These are phyloP conservation scores for Sebastes itinus DNA, from an alignment of 2,797 vertebrate species.

Conservation along the genomic window DNA sequence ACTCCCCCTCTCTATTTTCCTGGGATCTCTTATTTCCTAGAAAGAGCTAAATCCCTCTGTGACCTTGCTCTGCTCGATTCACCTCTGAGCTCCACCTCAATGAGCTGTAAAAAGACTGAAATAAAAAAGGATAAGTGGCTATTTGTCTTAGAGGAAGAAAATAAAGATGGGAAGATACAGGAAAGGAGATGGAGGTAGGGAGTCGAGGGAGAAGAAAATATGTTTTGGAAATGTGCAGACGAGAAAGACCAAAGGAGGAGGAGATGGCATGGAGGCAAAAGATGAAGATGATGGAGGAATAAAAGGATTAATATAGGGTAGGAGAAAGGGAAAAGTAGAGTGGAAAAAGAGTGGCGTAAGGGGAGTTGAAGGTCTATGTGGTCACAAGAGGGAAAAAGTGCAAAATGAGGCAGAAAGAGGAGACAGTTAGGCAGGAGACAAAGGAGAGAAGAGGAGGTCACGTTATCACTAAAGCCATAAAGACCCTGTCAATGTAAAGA, in stretches of 20 bases:
- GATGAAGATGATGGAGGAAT: not conserved
- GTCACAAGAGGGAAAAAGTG: not conserved
- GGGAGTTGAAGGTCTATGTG: not conserved
- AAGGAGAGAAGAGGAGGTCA: conserved; percentile 16
- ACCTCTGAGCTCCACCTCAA: conserved; percentile 2
- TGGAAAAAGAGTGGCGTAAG: not conserved
- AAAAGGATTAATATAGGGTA: not conserved
- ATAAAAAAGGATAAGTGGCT: conserved; percentile 41
- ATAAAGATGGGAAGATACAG: not conserved
- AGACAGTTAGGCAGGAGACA: not conserved
- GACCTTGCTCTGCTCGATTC: conserved; percentile 45
- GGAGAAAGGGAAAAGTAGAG: not conserved
- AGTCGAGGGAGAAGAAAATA: not conserved
- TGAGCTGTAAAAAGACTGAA: conserved; percentile 37
- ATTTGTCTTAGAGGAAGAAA: conserved; percentile 22
- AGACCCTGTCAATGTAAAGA: conserved; percentile 26
- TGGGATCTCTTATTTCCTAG: conserved; percentile 6
- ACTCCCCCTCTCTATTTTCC: not conserved
- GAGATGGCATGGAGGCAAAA: not conserved
- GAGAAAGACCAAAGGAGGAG: not conserved
- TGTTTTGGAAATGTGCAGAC: not conserved
- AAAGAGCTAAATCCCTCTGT: conserved; percentile 26
- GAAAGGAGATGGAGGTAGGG: not conserved
- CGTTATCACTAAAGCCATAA: conserved; percentile 30
- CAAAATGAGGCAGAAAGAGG: not conserved